A percentile compares a stretch with the other conserved stretches of the same genome.
phyloP scores from a whole-genome alignment of 2,113 vertebrate genomes.

The Brienomyrus longianalis region DNA sequence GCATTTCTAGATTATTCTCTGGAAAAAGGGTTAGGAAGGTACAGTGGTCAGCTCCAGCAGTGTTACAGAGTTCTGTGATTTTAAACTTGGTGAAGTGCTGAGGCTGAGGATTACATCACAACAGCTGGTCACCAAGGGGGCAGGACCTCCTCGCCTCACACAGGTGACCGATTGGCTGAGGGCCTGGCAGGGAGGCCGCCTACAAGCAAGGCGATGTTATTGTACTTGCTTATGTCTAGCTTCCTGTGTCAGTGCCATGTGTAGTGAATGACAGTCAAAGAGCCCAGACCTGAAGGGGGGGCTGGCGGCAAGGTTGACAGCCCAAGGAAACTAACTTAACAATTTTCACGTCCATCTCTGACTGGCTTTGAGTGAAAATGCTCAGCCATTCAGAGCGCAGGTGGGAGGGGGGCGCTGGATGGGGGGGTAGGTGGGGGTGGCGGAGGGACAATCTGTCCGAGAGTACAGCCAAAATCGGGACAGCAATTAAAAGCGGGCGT shows the following conservation, averaged over 20 bases:
- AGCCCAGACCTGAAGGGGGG: slow-evolving; percentile 17
- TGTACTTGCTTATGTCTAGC: neutral
- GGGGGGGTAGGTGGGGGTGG: neutral
- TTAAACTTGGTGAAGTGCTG: no score
- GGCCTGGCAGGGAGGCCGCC: neutral
- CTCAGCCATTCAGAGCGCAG: neutral
- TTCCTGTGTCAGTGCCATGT: slow-evolving; percentile 12
- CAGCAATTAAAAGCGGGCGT: neutral
- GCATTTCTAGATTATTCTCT: neutral
- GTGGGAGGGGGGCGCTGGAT: no score
- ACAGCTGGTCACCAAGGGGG: neutral
- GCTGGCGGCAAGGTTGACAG: neutral
- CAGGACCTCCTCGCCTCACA: no score
- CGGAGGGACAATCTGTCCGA: neutral
- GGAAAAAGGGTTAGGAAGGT: neutral
- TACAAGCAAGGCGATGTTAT: neutral
- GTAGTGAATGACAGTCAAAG: slow-evolving; percentile 24
- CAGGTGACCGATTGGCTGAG: neutral
- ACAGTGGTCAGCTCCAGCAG: neutral
- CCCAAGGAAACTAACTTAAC: slow-evolving; percentile 8
- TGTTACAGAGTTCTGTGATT: neutral
- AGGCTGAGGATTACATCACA: neutral
- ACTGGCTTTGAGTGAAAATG: neutral
- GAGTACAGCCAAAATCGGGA: slow-evolving; percentile 1
- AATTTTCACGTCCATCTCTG: neutral